Evolutionary conservation across 2,888 invertebrate genomes (phyloP), one percentile per base, ranked within the genome.

Genomic region (Lobophora halterata): DNA sequence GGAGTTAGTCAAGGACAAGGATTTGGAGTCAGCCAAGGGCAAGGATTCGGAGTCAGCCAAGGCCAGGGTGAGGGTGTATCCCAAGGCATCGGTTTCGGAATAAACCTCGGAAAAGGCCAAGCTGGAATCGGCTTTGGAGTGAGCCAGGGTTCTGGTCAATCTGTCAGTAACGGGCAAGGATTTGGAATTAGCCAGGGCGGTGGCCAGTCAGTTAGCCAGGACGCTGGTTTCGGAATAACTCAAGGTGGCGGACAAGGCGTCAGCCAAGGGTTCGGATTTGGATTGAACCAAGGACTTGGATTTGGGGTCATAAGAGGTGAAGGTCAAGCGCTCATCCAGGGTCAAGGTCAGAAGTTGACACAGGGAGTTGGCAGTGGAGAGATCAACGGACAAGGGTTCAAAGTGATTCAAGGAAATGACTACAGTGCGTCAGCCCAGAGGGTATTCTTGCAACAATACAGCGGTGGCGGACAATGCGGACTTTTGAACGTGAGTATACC

Each of bases 381-480:
- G 33, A 49, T 43, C 3, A 31, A 43, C 4, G 55, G 55, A 0
- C 41, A 51, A 42, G 65, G 64, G 0, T 36, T 53, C 16, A 40
- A 36, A 7, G 29, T 52, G 11, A 39, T 30, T 1, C 42, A 45
- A 4, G 56, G 55, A 5, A 34, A 41, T 24, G 74, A 78, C 1
- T 72, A 63, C 47, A 67, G 69, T 3, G 78, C 70, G 26, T 73
- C 75, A 0, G 57, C 63, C 0, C 65, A 69, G 21, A 62, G 85
- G 13, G 76, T 83, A 5, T 75, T 73, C 64, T 41, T 83, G 27
- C 55, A 60, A 31, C 64, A 55, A 28, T 81, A 77, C 53, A 66
- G 58, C 24, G 81, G 68, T 0, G 58, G 54, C 1, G 81, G 80
- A 5, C 70, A 81, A 10, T 86, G 86, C 42, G 86, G 86, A 14